Evolutionary conservation across 2,888 invertebrate species (phyloP).

Genomic region (Caenorhabditis panamensis): DNA sequence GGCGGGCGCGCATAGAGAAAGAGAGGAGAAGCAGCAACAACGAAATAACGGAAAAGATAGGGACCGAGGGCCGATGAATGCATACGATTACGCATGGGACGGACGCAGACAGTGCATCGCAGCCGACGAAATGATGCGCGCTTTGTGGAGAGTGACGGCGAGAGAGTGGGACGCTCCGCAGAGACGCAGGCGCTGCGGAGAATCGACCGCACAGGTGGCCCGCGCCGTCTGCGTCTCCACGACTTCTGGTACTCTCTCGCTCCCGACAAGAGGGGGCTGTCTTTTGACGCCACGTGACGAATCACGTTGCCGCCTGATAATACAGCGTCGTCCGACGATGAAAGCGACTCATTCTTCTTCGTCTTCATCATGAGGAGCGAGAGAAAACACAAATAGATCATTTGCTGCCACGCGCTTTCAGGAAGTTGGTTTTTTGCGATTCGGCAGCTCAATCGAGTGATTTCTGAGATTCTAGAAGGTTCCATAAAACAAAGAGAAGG

Average conservation of each 20-base stretch:
- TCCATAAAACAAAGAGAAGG: too few relatives aligned
- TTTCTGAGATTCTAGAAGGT: too few relatives aligned
- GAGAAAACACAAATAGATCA: conserved; percentile 20
- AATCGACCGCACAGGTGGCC: conserved; percentile 31
- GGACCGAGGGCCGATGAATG: conserved; percentile 23
- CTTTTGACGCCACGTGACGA: conserved; percentile 51
- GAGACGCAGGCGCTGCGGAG: conserved; percentile 26
- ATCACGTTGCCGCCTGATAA: conserved; percentile 59
- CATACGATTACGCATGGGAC: conserved; percentile 48
- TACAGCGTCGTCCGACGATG: conserved; percentile 13
- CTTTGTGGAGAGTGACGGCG: conserved; percentile 1
- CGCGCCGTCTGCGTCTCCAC: conserved; percentile 31
- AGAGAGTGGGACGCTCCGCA: conserved; percentile 2
- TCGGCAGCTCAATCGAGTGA: too few relatives aligned
- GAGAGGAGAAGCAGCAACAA: conserved; percentile 14
- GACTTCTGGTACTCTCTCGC: conserved; percentile 16
- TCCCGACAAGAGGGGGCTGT: conserved; percentile 17
- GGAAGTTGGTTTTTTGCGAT: neutral
- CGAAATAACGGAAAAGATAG: conserved; percentile 26
- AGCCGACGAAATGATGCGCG: conserved; percentile 10
- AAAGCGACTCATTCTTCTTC: conserved; percentile 30
- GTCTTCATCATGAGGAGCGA: conserved; percentile 8
- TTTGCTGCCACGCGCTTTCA: conserved; percentile 9
- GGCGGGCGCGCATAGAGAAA: conserved; percentile 6
- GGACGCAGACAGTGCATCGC: conserved; percentile 22